These are phyloP conservation scores for Xylocopa sonorina DNA, from an alignment of 1,140 invertebrate species.

Conservation along the genomic window DNA sequence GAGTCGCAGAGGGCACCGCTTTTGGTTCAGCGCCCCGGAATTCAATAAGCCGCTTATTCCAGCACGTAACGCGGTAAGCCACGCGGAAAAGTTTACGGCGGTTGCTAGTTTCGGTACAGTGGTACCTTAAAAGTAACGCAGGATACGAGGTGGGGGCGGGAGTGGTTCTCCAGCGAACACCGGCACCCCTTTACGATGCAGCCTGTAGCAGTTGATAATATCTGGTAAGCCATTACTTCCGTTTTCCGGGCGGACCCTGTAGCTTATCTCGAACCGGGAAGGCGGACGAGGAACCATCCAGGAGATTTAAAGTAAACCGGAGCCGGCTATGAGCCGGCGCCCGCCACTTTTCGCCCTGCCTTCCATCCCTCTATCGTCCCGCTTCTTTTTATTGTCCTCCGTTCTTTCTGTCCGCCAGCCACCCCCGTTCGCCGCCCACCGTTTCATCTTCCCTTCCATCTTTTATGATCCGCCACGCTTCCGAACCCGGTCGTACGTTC, in stretches of 20 bases:
- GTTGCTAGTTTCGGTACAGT: constrained; percentile 63
- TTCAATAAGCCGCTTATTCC: constrained; percentile 67
- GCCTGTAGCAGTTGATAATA: constrained; percentile 68
- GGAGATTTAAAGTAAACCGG: constrained; percentile 72
- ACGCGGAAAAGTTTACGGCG: constrained; percentile 64
- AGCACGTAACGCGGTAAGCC: constrained; percentile 65
- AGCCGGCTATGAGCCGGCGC: constrained; percentile 59
- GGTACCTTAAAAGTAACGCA: constrained; percentile 65
- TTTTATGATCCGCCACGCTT: neutral
- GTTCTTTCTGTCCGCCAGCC: neutral
- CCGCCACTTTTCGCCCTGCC: constrained; percentile 1
- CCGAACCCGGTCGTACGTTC: neutral
- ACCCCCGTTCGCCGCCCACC: neutral
- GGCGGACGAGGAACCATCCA: constrained; percentile 68
- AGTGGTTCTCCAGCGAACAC: constrained; percentile 52
- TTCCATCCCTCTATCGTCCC: constrained; percentile 20
- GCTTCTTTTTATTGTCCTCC: neutral
- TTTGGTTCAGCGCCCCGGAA: constrained; percentile 60
- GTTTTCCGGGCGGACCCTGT: constrained; percentile 66
- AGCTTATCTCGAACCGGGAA: constrained; percentile 70
- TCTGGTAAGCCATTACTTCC: constrained; percentile 71
- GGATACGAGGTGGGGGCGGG: constrained; percentile 51
- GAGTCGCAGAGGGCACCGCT: constrained; percentile 39
- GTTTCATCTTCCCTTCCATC: neutral
- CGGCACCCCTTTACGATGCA: constrained; percentile 59